Percentiles rank a stretch among this genome's conserved stretches.
These are phyloP conservation scores for Takifugu bimaculatus DNA, from an alignment of 2,113 vertebrate genomes.

Conservation along the genomic window DNA sequence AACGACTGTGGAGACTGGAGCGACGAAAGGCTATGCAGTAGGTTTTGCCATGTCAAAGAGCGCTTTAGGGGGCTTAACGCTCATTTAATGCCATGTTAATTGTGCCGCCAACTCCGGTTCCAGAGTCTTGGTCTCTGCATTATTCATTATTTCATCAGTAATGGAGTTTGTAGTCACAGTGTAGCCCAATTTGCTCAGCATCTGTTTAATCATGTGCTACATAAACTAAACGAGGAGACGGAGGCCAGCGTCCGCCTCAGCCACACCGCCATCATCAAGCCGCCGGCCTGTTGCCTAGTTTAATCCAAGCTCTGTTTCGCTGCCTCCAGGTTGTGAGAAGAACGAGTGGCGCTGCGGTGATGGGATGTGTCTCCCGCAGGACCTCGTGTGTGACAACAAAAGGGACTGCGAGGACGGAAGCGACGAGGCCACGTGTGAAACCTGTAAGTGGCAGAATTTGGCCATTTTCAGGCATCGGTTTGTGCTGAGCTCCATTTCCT, in stretches of 20 bases:
- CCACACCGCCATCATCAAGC: not conserved
- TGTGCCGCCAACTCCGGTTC: constrained; percentile 26
- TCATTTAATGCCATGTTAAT: constrained; percentile 40
- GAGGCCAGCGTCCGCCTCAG: constrained; percentile 2
- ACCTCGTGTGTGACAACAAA: constrained; percentile 62
- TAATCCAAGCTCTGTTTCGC: not conserved
- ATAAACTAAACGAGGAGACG: constrained; percentile 19
- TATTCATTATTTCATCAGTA: constrained; percentile 41
- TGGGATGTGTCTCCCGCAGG: constrained; percentile 64
- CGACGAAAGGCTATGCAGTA: constrained; percentile 73
- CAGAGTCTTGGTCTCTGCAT: constrained; percentile 14
- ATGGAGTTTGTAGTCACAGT: constrained; percentile 44
- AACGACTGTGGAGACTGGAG: constrained; percentile 78
- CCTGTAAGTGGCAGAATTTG: constrained; percentile 48
- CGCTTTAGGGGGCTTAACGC: constrained; percentile 11
- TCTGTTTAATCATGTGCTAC: constrained; percentile 33
- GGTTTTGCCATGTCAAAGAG: constrained; percentile 34
- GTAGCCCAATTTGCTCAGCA: constrained; percentile 32
- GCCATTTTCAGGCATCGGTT: not conserved
- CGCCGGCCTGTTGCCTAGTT: too few species aligned
- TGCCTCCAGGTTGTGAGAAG: constrained; percentile 58
- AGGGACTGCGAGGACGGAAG: constrained; percentile 74
- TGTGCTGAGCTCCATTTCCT: too few species aligned
- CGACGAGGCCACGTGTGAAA: constrained; percentile 70
- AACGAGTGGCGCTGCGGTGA: constrained; percentile 68